Base-by-base conservation (phyloP, 35 echinoderm and acorn worm genomes). In the Apostichopus parvimensis region DNA sequence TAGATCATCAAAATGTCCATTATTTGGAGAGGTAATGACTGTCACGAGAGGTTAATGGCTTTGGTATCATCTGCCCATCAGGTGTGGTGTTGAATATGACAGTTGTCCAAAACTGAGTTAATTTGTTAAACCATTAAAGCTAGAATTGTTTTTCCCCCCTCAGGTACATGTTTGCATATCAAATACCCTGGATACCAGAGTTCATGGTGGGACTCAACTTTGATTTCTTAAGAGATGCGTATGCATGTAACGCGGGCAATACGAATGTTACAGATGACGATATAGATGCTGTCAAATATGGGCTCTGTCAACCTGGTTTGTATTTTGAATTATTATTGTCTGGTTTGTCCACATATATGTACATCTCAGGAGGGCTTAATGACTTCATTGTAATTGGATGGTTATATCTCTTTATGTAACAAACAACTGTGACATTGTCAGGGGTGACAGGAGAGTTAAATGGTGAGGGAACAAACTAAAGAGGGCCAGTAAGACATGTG, bases 101-200 rank as follows among this genome's bases (percentile, higher is more conserved):
- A 45, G 34, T 45, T 45, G 34, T 45, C 34, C 34, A 45, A 45
- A 45, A 45, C 34, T 22, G 8, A 78, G 1, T 78, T 45, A 78
- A 24, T 24, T 78, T 78, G 20, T 8, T 78, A 78, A 78, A 78
- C 70, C n/a, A 21, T 11, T 6, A 73, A 73, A 17, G 70, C 18
- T n/a, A 73, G n/a, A 21, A 66, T 66, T 17, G 5, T 73, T 73
- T 73, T 73, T 10, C 15, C 70, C 18, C 18, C 18, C 5, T 73
- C 70, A 88, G 86, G 86, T 88, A 88, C 15, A 72, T 88, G 21
- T 88, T 88, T 88, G 86, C 86, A 9, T 88, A 88, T 88, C 68
- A 68, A 10, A 53, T 68, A 22, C 86, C 86, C 11, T 88, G 86
- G 86, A 18, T 88, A 26, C 86, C 86, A 34, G 86, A 88, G 62